Conservation (phyloP, 2,113 vertebrate genomes). For the Apteryx mantelli region DNA sequence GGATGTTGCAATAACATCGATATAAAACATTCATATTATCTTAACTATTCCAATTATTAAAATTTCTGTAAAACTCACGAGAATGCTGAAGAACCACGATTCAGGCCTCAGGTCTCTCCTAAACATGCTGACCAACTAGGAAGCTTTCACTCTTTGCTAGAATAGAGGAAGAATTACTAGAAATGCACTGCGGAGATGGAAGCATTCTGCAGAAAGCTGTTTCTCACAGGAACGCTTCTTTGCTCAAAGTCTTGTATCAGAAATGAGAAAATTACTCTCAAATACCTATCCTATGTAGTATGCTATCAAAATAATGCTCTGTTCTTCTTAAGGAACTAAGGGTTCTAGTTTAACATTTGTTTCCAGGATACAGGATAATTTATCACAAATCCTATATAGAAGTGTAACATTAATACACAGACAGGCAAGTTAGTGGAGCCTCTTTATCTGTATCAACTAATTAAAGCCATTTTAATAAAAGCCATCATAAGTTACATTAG, state of each 20-base stretch:
- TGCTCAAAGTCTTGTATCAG: background rate
- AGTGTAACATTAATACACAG: background rate
- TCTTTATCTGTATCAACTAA: background rate
- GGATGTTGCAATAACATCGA: background rate
- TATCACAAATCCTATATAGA: background rate
- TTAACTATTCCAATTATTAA: background rate
- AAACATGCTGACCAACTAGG: background rate
- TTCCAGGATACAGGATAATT: conserved; percentile 3
- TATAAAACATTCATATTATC: background rate
- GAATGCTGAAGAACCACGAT: conserved; percentile 48
- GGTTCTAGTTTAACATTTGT: background rate
- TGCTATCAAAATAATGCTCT: background rate
- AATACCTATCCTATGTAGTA: background rate
- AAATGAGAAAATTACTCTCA: background rate
- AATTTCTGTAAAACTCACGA: conserved; percentile 40
- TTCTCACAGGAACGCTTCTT: background rate
- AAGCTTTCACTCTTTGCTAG: background rate
- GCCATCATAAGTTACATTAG: background rate
- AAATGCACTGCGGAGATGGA: background rate
- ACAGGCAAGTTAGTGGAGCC: background rate
- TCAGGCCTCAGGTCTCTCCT: background rate
- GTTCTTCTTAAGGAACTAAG: background rate
- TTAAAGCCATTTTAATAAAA: background rate
- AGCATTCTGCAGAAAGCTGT: background rate
- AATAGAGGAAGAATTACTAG: background rate